Evolutionary conservation across 2,888 invertebrate species (phyloP).

Genomic region (Corbicula japonica): DNA sequence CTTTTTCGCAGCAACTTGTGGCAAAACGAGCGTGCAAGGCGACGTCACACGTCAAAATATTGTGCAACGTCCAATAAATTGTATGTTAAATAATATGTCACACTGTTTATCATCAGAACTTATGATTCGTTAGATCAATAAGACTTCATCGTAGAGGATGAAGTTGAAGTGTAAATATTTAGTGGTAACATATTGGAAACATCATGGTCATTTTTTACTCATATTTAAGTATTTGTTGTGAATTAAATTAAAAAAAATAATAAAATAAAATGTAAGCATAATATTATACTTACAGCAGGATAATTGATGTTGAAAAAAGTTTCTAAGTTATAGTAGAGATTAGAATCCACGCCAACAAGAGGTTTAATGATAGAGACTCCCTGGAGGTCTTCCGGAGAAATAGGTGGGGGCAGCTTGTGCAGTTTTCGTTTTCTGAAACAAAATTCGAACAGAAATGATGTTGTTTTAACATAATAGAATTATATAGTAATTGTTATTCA

Average conservation of each 20-base stretch:
- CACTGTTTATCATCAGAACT: no score
- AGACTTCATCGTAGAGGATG: no score
- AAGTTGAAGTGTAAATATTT: no score
- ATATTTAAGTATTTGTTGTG: background rate
- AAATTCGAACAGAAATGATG: conserved; percentile 8
- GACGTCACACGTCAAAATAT: no score
- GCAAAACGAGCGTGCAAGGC: no score
- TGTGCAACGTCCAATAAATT: no score
- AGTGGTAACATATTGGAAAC: no score
- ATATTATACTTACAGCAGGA: conserved; percentile 76
- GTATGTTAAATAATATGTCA: no score
- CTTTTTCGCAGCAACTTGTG: no score
- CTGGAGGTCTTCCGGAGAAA: conserved; percentile 79
- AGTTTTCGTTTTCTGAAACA: conserved; percentile 80
- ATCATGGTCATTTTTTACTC: background rate
- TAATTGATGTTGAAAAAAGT: conserved; percentile 81
- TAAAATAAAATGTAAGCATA: background rate
- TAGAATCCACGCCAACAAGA: conserved; percentile 82
- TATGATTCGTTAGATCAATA: no score
- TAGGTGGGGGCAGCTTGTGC: conserved; percentile 73
- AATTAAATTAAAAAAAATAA: background rate
- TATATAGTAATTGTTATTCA: background rate
- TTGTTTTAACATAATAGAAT: background rate
- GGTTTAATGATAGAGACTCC: conserved; percentile 83
- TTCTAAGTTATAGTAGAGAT: conserved; percentile 82